phyloP scores from a whole-genome alignment of 2,888 invertebrate genomes.

The Drosophila algonquin region DNA sequence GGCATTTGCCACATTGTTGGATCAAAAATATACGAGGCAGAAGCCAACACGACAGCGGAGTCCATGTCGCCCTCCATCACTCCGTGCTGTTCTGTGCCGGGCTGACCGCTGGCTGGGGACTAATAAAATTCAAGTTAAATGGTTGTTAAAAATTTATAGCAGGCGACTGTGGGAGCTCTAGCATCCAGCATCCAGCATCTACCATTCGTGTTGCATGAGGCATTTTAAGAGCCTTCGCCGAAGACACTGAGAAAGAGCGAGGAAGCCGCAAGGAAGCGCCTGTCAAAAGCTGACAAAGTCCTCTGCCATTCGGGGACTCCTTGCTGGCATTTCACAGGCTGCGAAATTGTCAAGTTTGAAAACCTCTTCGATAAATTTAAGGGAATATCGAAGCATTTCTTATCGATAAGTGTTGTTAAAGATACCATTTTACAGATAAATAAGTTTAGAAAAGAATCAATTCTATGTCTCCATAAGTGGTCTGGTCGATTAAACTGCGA shows the following conservation, averaged over 20 bases:
- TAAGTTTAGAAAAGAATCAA: no score
- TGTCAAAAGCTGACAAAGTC: slow-evolving; percentile 10
- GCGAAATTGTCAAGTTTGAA: slow-evolving; percentile 5
- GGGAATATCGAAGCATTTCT: no score
- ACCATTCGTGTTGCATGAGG: neutral
- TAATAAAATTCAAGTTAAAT: slow-evolving; percentile 79
- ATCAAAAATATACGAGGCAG: slow-evolving; percentile 33
- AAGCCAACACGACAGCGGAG: slow-evolving; percentile 36
- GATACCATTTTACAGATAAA: no score
- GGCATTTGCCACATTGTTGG: slow-evolving; percentile 36
- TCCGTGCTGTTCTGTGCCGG: slow-evolving; percentile 4
- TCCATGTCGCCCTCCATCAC: slow-evolving; percentile 27
- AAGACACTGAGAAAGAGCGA: slow-evolving; percentile 10
- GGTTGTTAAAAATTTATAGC: slow-evolving; percentile 79
- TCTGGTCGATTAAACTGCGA: no score
- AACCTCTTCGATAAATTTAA: neutral
- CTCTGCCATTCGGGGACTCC: neutral
- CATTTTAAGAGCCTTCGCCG: slow-evolving; percentile 24
- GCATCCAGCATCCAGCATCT: neutral
- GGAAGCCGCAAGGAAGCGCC: slow-evolving; percentile 4
- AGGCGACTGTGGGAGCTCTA: neutral
- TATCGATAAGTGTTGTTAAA: no score
- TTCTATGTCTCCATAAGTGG: no score
- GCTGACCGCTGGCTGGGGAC: slow-evolving; percentile 63
- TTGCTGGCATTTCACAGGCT: neutral